A percentile compares a stretch with the other conserved stretches of the same genome.
Evolutionary conservation across 1,140 invertebrate species (phyloP).

Genomic region (Anoplophora glabripennis): DNA sequence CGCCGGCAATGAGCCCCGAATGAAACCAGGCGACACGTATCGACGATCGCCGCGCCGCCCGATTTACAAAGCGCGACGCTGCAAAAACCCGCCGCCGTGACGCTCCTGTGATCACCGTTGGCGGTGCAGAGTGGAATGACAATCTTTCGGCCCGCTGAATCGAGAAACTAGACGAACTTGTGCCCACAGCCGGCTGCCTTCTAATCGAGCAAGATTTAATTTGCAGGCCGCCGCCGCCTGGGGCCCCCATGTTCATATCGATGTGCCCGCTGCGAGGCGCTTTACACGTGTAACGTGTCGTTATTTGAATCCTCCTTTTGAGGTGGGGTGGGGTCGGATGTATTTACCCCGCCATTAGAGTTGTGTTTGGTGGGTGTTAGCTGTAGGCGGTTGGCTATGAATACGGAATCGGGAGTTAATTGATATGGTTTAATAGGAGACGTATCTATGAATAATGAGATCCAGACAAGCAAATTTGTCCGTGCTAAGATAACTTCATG

Average conservation of each 20-base stretch:
- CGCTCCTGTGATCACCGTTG: background rate
- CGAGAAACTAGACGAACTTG: slow-evolving; percentile 28
- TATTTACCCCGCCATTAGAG: slow-evolving; percentile 17
- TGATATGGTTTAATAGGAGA: no score
- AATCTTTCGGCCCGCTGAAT: slow-evolving; percentile 34
- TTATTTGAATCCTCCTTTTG: slow-evolving; percentile 9
- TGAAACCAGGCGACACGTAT: no score
- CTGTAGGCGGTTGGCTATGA: no score
- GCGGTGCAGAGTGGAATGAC: slow-evolving; percentile 22
- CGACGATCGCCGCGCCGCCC: no score
- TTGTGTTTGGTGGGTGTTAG: background rate
- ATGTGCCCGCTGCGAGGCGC: background rate
- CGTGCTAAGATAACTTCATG: no score
- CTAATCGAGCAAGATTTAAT: slow-evolving; percentile 39
- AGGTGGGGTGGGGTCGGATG: background rate
- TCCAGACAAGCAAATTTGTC: no score
- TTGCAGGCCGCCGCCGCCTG: slow-evolving; percentile 7
- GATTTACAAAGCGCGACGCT: no score
- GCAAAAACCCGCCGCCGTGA: no score
- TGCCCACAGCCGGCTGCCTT: slow-evolving; percentile 23
- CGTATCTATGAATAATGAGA: no score
- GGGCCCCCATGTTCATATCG: background rate
- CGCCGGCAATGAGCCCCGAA: no score
- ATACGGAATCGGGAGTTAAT: no score
- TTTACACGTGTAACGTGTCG: slow-evolving; percentile 17